Evolutionary conservation across 2,113 vertebrate genomes (phyloP), one percentile per base, ranked within the genome.

Genomic region (Urocitellus parryii): DNA sequence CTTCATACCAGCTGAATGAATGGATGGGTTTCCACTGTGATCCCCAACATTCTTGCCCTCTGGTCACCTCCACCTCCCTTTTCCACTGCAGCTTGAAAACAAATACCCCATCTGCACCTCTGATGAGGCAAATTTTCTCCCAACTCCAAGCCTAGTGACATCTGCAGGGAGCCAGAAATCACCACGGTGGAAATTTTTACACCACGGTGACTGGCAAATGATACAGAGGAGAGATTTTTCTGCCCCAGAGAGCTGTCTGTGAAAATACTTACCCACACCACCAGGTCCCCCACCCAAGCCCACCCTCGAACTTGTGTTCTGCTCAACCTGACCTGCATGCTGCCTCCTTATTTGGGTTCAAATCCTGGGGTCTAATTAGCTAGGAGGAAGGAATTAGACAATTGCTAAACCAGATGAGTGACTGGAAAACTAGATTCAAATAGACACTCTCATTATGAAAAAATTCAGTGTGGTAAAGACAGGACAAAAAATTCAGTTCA

Each of bases 281-380:
- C 37, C 27, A 5, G 25, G 5, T 39, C 4, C 25, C 29, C 34
- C 8, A 32, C 4, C 0, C 16, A 0, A 27, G 9, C 27, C 63
- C 12, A 18, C 42, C 13, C 48, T 34, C 0, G 87, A 34, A 16
- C 22, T 0, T 27, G 20, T 58, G 11, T 93, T 42, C 11, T 39
- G 29, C 9, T 58, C 37, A 88, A 16, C 25, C 3, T 1, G 8
- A 8, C n/a, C 70, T 29, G 53, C n/a, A 24, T 3, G 25, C 32
- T 37, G 8, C 27, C 42, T 48, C 53, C 11, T 14, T 10, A 2
- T 73, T 12, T 58, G 17, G 27, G 25, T 24, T 45, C 68, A 79
- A 91, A 88, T 51, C 22, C 42, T 48, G 37, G 37, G 65, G 18
- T 48, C 77, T 78, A 58, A 39, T 84, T 68, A 73, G 34, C 56